Evolutionary conservation across 2,113 vertebrate genomes (phyloP).

Genomic region (Microtus richardsoni): DNA sequence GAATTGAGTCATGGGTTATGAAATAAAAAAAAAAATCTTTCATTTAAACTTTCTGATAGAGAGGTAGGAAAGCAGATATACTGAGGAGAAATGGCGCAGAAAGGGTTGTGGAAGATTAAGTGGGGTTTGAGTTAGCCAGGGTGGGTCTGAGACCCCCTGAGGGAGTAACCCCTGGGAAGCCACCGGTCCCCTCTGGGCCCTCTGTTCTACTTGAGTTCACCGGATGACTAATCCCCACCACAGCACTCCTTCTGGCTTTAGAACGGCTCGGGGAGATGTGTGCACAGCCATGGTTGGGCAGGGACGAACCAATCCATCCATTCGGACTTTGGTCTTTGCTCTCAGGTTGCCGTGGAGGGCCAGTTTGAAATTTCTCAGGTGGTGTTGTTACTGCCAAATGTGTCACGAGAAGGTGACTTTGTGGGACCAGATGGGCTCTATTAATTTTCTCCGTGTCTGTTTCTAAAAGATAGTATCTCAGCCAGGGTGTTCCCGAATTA

Average conservation of each 20-base stretch:
- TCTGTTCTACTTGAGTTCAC: neutral
- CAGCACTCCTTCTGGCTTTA: neutral
- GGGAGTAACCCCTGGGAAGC: neutral
- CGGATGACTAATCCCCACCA: neutral
- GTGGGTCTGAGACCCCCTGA: neutral
- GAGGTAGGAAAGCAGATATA: neutral
- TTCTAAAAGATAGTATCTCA: neutral
- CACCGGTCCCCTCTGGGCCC: neutral
- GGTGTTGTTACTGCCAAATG: neutral
- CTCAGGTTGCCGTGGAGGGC: neutral
- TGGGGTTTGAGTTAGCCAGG: neutral
- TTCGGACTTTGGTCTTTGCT: neutral
- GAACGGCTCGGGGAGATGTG: neutral
- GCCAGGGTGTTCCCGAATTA: constrained; percentile 9
- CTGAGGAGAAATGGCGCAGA: neutral
- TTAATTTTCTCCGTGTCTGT: neutral
- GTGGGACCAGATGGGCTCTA: neutral
- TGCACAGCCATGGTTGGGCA: neutral
- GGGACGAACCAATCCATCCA: neutral
- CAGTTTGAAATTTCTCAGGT: neutral
- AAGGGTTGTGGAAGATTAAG: neutral
- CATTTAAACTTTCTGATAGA: neutral
- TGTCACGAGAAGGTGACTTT: neutral
- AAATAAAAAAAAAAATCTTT: neutral
- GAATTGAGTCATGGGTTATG: neutral